Base-by-base conservation (phyloP, 2,888 invertebrate genomes). In the Acholoe squamosa region DNA sequence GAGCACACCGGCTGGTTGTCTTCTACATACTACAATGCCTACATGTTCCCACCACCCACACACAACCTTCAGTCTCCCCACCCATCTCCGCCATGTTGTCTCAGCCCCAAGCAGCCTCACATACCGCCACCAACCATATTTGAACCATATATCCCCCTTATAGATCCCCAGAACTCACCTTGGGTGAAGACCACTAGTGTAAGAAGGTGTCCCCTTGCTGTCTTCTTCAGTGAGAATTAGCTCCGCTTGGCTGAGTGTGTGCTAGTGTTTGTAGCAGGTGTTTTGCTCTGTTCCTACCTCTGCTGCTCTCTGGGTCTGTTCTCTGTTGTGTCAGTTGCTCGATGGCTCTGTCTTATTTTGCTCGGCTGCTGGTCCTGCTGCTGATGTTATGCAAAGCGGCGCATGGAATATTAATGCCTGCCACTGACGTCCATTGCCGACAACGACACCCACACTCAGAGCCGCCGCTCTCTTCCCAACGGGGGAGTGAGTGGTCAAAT, bases 41-140 rank as follows among this genome's bases (percentile, higher is more conserved):
- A 43, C 43, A 43, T 43, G 43, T 61, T n/a, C n/a, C 14, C 61
- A 19, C 61, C 61, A 61, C 61, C 61, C 61, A 61, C 61, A 61
- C 61, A 61, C n/a, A 7, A 61, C 61, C 61, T n/a, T n/a, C 61
- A n/a, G 7, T n/a, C n/a, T 61, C 61, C n/a, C 19, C 22, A 19
- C 61, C 19, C 61, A 61, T 7, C 61, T n/a, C 61, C 61, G 61
- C 61, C 61, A 61, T 61, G n/a, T 61, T 61, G 61, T 61, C 61
- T 61, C 61, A 61, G n/a, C 19, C 14, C 61, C 61, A 61, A 61
- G 22, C n/a, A n/a, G n/a, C 61, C 19, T n/a, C 61, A 3, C n/a
- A 61, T 61, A 61, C 61, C 54, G 54, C 54, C 61, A 61, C 1
- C 19, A n/a, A n/a, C n/a, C 61, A 61, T n/a, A 19, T 61, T 61